Conservation (phyloP, 2,113 vertebrate species). For the Sminthopsis crassicaudata region DNA sequence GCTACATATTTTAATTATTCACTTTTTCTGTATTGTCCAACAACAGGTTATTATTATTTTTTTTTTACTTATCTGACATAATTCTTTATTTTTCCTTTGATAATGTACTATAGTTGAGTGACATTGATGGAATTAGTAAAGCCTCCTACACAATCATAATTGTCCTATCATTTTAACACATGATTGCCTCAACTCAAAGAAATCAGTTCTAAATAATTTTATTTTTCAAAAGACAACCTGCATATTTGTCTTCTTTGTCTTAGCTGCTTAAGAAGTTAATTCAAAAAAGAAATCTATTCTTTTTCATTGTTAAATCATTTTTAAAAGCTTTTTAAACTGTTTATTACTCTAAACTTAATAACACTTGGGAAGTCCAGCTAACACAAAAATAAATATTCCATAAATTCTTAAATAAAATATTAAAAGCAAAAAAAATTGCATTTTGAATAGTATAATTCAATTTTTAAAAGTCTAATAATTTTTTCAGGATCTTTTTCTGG, state of each 20-base stretch:
- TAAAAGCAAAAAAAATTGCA: not conserved
- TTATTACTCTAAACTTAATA: not conserved
- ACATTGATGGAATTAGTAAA: not conserved
- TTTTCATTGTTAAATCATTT: not conserved
- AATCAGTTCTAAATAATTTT: not conserved
- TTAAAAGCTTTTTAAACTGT: not conserved
- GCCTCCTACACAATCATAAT: not conserved
- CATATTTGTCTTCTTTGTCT: not conserved
- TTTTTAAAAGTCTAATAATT: too few relatives aligned
- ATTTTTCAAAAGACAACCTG: too few relatives aligned
- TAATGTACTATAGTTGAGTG: not conserved
- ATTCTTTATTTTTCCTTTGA: not conserved
- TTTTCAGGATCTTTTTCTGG: not conserved
- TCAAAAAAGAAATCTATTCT: not conserved
- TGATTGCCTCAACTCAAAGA: not conserved
- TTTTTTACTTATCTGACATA: not conserved
- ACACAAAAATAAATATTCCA: not conserved
- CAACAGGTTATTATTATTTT: too few relatives aligned
- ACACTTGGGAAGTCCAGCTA: not conserved
- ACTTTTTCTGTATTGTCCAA: too few relatives aligned
- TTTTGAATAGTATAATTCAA: not conserved
- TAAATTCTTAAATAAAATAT: not conserved
- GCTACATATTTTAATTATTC: not conserved
- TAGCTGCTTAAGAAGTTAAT: not conserved
- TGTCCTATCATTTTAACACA: not conserved